phyloP scores from a whole-genome alignment of 2,113 vertebrate species.

The Poecilia latipinna region DNA sequence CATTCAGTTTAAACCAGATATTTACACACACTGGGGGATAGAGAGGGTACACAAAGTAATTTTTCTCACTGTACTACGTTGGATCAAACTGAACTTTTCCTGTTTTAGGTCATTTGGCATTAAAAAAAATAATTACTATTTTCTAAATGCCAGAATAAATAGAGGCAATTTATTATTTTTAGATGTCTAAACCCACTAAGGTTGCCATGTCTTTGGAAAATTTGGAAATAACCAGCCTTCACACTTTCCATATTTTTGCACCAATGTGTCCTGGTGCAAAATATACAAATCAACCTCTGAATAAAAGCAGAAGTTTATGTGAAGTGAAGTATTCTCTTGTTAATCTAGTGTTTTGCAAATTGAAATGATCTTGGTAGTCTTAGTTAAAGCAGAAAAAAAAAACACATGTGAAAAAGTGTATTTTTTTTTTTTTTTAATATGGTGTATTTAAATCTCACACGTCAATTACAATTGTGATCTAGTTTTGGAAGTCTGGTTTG shows the following conservation, averaged over 20 bases:
- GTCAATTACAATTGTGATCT: no score
- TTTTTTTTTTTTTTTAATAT: no score
- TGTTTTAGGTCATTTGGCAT: not conserved
- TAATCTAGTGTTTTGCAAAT: no score
- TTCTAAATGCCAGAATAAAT: not conserved
- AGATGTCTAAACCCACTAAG: not conserved
- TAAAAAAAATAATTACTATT: not conserved
- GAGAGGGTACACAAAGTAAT: not conserved
- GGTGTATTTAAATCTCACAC: no score
- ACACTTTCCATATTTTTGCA: no score
- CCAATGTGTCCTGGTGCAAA: no score
- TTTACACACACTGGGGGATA: not conserved
- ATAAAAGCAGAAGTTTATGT: not conserved
- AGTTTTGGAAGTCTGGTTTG: slow-evolving; percentile 21
- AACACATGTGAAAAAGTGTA: no score
- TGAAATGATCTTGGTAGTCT: no score
- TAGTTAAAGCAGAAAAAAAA: no score
- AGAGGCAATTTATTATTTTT: not conserved
- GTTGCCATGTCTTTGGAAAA: not conserved
- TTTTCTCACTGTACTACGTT: not conserved
- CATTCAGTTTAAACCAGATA: not conserved
- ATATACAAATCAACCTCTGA: no score
- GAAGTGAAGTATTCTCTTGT: not conserved
- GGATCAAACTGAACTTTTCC: not conserved
- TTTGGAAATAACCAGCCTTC: not conserved